Evolutionary conservation across 2,888 invertebrate species (phyloP), one percentile per base, ranked within the genome.

Genomic region (Xylota segnis): DNA sequence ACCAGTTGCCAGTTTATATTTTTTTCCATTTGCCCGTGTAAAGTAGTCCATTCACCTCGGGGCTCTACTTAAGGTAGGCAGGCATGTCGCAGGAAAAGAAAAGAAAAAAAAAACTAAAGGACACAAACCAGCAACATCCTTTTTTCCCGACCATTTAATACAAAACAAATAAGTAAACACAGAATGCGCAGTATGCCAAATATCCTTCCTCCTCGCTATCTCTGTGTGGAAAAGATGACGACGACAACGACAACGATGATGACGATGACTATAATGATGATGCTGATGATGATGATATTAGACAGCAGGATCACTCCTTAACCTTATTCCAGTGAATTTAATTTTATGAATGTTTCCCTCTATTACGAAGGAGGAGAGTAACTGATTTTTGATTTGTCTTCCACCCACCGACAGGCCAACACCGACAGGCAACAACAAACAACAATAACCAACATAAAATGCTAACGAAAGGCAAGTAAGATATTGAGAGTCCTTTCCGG

Each of bases 31-130:
- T 5, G 52, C 43, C 68, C 70, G 29, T 47, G 34, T n/a, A 82
- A 79, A 82, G 82, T 76, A 82, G 76, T 70, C 63, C 76, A 82
- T 82, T 82, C 70, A 82, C 82, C 82, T 52, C 4, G n/a, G 50
- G 76, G 63, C 47, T 70, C 18, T 29, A 23, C 14, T 58, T 32
- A 56, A 79, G 58, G 58, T 23, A 61, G n/a, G 37, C 54, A 47
- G 43, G 43, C 40, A 56, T 27, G 16, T 37, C 14, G 12, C 7
- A 23, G 47, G 59, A 58, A 58, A 29, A 27, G 3, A 23, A 23
- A 23, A 23, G 3, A 23, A 23, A 23, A 23, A 23, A 23, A 1
- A 23, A 23, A 23, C 3, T 43, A 47, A 18, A 16, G 37, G 29
- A n/a, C 23, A 59, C 37, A 9, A 32, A 6, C 34, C 10, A 32